A percentile compares a stretch with the other conserved stretches of the same genome.
Evolutionary conservation across 1,140 invertebrate species (phyloP).

Genomic region (Eufriesea mexicana): DNA sequence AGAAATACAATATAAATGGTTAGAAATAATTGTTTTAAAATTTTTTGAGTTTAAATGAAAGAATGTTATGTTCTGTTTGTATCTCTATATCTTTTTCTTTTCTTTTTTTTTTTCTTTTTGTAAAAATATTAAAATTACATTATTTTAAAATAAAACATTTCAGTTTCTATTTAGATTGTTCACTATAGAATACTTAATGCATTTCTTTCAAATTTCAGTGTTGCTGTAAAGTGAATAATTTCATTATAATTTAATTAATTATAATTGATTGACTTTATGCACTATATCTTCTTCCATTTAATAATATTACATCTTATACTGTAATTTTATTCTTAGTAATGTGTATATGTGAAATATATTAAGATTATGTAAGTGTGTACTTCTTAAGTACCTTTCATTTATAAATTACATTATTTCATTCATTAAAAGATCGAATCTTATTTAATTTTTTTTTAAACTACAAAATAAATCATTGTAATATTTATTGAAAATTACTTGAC

Average conservation of each 20-base stretch:
- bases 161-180: not conserved
- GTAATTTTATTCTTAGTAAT: conserved; percentile 25
- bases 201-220: not conserved
- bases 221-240: not conserved
- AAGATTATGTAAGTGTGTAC: conserved; percentile 29
- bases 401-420: not conserved
- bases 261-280: not conserved
- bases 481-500: not conserved
- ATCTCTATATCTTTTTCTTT: too few relatives aligned
- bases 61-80: not conserved
- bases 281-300: not conserved
- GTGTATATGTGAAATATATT: conserved; percentile 16
- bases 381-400: conserved; percentile 24
- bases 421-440: too few relatives aligned
- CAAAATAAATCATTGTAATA: not conserved
- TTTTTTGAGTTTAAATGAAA: not conserved
- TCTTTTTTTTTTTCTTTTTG: too few relatives aligned
- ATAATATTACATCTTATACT: not conserved
- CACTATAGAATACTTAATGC: not conserved
- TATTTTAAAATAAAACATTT: not conserved
- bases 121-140: not conserved
- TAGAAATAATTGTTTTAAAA: not conserved
- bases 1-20: not conserved
- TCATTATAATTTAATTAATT: too few relatives aligned
- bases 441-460: not conserved